These are phyloP conservation scores for Anoplolepis gracilipes DNA, from an alignment of 1,140 invertebrate genomes.

Conservation along the genomic window DNA sequence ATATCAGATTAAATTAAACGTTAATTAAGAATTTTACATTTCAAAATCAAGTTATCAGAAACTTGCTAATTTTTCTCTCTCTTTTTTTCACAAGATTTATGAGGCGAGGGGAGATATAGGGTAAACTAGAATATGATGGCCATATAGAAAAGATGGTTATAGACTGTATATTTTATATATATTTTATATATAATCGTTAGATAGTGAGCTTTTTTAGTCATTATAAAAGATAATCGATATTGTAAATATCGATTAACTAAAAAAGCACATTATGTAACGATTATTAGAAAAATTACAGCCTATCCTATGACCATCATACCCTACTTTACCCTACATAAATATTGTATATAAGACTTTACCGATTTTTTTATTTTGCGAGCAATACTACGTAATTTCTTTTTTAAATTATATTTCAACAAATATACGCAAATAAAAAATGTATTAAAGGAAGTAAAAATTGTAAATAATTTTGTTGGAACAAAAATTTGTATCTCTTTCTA, in stretches of 20 bases:
- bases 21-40: not conserved
- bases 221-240: too few species aligned
- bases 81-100: not conserved
- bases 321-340: too few species aligned
- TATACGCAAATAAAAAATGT: not conserved
- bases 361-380: not conserved
- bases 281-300: too few species aligned
- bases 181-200: too few species aligned
- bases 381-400: not conserved
- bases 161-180: too few species aligned
- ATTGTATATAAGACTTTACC: not conserved
- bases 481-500: not conserved
- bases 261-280: too few species aligned
- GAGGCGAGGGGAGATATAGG: not conserved
- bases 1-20: not conserved
- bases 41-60: not conserved
- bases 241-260: too few species aligned
- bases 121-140: too few species aligned
- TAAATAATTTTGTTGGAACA: not conserved
- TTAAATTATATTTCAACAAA: not conserved
- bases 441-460: constrained; percentile 2
- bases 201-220: too few species aligned
- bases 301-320: too few species aligned
- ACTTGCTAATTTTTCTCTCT: not conserved
- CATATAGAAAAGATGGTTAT: too few species aligned